Evolutionary conservation across 2,888 invertebrate species (phyloP), one percentile per base, ranked within the genome.

Genomic region (Crossocerus cetratus): DNA sequence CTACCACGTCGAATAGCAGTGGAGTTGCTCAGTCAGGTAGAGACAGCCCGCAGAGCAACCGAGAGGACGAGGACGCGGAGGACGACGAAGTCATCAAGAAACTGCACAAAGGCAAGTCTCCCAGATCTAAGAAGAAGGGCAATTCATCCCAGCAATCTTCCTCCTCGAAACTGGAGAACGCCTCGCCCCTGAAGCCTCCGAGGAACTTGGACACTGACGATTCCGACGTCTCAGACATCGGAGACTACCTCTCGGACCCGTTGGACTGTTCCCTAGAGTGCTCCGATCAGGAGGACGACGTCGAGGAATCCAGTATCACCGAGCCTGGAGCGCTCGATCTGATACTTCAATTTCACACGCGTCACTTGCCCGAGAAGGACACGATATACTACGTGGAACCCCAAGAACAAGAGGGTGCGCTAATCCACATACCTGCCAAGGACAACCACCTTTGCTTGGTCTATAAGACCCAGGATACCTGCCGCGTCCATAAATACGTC

Each of bases 381-480:
- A 86, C 86, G 3, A 86, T 90, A 64, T 86, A 88, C 67, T 90
- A 89, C 58, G 83, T 90, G 23, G 86, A 88, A 78, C 83, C 86
- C 2, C 80, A 69, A 21, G 81, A 83, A 57, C 81, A 83, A 45
- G 91, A 92, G 44, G 90, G 91, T 3, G 90, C 93, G 59, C 89
- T 94, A 56, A 91, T 95, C 43, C 92, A 93, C 2, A 91, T 95
- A 72, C 93, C 94, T 61, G 93, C 94, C 0, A 91, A 91, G 60
- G 92, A 93, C 87, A 95, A 96, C 91, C 92, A 93, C 58, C 91
- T 95, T 14, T 93, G 93, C 89, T 91, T 96, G 45, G 94, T 95
- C 63, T 94, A 92, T 83, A 91, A 92, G 62, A 92, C 92, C 70
- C 84, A 87, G 58, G 91, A 90, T 89, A 92, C 92, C 87, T 80